phyloP scores from a whole-genome alignment of 2,888 invertebrate genomes.

The Amiota mariae region DNA sequence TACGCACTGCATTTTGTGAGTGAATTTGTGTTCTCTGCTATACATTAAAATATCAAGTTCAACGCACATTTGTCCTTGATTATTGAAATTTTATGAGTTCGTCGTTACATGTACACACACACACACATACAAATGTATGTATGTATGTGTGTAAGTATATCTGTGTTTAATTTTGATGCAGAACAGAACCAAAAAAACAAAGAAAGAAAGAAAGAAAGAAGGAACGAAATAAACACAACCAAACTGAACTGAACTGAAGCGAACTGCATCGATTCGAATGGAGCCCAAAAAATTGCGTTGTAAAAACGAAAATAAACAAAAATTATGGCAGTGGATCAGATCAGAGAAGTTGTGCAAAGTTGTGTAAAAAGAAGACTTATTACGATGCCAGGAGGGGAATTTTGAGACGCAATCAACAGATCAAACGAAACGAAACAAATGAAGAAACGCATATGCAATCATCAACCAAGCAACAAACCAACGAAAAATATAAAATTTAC shows the following conservation, averaged over 20 bases:
- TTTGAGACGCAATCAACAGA: slow-evolving; percentile 43
- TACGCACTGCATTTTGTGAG: slow-evolving; percentile 28
- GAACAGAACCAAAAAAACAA: no score
- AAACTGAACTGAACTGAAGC: slow-evolving; percentile 41
- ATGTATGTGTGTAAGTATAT: no score
- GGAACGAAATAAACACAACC: no score
- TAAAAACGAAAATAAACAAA: slow-evolving; percentile 53
- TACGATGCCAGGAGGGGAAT: background rate
- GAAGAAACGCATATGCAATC: background rate
- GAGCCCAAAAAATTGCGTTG: background rate
- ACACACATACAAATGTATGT: background rate
- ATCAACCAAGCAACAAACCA: background rate
- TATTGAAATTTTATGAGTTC: slow-evolving; percentile 52
- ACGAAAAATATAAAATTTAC: background rate
- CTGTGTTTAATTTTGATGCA: no score
- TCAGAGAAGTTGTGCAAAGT: background rate
- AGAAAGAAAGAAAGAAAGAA: no score
- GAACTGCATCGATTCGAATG: slow-evolving; percentile 33
- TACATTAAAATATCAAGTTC: slow-evolving; percentile 64
- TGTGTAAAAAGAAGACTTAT: slow-evolving; percentile 11
- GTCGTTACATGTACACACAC: slow-evolving; percentile 8
- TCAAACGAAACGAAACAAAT: background rate
- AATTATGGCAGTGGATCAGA: slow-evolving; percentile 67
- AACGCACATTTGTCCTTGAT: slow-evolving; percentile 68
- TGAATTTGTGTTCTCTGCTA: no score